A percentile compares a stretch with the other conserved stretches of the same genome.
These are phyloP conservation scores for Dendrophyllia cribrosa DNA, from an alignment of 64 coral and sea anemone genomes.

Conservation along the genomic window DNA sequence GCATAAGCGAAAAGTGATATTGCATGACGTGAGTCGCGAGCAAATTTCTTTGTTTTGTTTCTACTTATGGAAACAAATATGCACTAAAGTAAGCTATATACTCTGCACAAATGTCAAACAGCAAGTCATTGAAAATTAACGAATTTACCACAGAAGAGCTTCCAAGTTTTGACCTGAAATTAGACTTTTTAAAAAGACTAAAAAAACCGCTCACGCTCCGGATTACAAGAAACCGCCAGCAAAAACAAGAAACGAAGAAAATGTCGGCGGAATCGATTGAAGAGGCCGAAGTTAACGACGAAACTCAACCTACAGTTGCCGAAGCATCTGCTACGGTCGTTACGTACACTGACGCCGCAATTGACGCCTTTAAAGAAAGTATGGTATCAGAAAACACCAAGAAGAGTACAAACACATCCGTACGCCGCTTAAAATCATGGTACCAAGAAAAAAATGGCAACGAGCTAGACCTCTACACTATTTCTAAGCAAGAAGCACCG, in stretches of 20 bases:
- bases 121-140: not conserved
- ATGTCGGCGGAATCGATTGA: too few relatives aligned
- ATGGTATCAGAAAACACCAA: not conserved
- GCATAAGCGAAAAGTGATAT: not conserved
- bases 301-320: too few relatives aligned
- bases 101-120: not conserved
- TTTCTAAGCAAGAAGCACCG: slow-evolving; percentile 44
- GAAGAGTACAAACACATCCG: slow-evolving; percentile 47
- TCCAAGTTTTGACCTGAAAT: slow-evolving; percentile 5
- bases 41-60: not conserved
- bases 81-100: not conserved
- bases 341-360: not conserved
- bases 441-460: slow-evolving; percentile 41
- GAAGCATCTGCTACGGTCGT: not conserved
- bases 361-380: not conserved
- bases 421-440: slow-evolving; percentile 45
- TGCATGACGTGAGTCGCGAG: not conserved
- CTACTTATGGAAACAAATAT: not conserved
- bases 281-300: too few relatives aligned
- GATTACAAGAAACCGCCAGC: not conserved
- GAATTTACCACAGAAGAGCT: not conserved
- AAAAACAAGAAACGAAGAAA: not conserved
- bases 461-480: slow-evolving; percentile 16
- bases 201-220: not conserved
- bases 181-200: not conserved